A percentile compares a stretch with the other conserved stretches of the same genome.
phyloP scores from a whole-genome alignment of 2,888 invertebrate genomes.

The Caenorhabditis doughertyi region DNA sequence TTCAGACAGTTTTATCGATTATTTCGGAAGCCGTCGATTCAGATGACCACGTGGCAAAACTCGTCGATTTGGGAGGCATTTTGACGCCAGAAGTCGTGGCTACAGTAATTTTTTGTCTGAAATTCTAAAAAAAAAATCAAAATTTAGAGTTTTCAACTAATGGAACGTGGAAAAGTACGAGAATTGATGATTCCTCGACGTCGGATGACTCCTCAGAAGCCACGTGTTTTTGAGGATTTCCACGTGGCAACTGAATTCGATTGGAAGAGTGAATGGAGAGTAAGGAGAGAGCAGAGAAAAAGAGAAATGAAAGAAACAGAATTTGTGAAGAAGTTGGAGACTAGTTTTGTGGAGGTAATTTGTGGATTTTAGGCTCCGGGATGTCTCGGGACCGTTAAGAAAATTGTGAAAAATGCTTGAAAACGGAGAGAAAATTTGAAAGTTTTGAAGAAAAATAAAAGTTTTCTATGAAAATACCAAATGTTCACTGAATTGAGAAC shows the following conservation, averaged over 20 bases:
- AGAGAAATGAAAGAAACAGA: not conserved
- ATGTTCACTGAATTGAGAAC: no score
- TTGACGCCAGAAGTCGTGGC: slow-evolving; percentile 24
- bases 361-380: not conserved
- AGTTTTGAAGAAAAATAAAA: no score
- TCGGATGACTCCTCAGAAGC: not conserved
- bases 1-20: slow-evolving; percentile 17
- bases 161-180: slow-evolving; percentile 41
- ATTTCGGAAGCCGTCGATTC: slow-evolving; percentile 5
- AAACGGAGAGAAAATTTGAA: no score
- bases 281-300: slow-evolving; percentile 4
- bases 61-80: slow-evolving; percentile 21
- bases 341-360: slow-evolving; percentile 28
- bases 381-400: no score
- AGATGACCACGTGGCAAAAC: slow-evolving; percentile 8
- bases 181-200: not conserved
- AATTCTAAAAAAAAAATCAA: not conserved
- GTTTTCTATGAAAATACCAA: no score
- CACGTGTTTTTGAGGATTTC: slow-evolving; percentile 42
- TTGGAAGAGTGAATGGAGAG: slow-evolving; percentile 18
- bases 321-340: not conserved
- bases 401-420: no score
- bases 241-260: slow-evolving; percentile 13
- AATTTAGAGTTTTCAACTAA: slow-evolving; percentile 37
- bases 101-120: slow-evolving; percentile 11